Conservation (phyloP, 53 echinoderm and acorn worm species). For the Holothuria leucospilota region DNA sequence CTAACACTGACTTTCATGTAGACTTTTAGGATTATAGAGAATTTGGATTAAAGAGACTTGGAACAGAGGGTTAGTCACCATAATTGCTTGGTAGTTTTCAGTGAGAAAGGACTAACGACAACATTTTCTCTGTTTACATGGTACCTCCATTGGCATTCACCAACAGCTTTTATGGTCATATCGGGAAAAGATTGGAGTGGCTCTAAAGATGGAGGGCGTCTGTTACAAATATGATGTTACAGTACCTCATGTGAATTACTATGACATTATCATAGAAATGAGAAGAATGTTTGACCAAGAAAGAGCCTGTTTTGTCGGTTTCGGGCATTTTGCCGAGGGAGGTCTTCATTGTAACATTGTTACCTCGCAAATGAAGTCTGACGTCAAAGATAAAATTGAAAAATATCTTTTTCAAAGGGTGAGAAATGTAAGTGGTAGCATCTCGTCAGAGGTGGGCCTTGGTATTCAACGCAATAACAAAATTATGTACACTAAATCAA, state of each 20-base stretch:
- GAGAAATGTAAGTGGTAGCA: slow-evolving; percentile 69
- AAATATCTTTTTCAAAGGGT: slow-evolving; percentile 80
- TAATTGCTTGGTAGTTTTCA: no score
- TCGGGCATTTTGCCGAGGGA: slow-evolving; percentile 92
- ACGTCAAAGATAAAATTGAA: slow-evolving; percentile 64
- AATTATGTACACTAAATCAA: slow-evolving; percentile 74
- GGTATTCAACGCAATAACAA: slow-evolving; percentile 84
- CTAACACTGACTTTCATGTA: no score
- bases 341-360: slow-evolving; percentile 83
- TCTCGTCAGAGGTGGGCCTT: slow-evolving; percentile 88
- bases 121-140: no score
- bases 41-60: no score
- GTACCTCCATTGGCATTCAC: neutral
- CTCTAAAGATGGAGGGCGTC: slow-evolving; percentile 63
- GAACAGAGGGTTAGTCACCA: no score
- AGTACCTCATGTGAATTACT: slow-evolving; percentile 69
- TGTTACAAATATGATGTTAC: slow-evolving; percentile 90
- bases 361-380: slow-evolving; percentile 23
- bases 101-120: no score
- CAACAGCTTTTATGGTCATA: slow-evolving; percentile 80
- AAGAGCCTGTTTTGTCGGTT: slow-evolving; percentile 60
- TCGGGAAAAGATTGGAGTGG: slow-evolving; percentile 78
- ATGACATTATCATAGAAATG: slow-evolving; percentile 66
- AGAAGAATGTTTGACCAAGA: slow-evolving; percentile 58
- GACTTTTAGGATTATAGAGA: no score